Evolutionary conservation across 1,140 invertebrate species (phyloP), one percentile per base, ranked within the genome.

Genomic region (Formica selysi): DNA sequence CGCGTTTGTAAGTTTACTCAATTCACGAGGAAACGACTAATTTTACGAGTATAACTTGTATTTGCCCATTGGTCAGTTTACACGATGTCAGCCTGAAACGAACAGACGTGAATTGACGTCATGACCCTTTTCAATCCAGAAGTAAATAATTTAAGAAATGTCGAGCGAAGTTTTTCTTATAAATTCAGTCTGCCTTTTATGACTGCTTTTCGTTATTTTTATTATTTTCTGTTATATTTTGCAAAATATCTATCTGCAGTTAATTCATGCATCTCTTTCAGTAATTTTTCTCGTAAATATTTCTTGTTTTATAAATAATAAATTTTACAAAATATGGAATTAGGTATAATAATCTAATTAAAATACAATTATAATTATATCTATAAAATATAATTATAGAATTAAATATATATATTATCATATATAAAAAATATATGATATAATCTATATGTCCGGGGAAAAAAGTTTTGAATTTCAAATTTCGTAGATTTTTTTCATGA

Each of bases 31-130:
- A 73, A 71, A 36, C 51, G 51, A 73, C 16, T 81, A 61, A 81
- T 81, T 81, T 81, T 59, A 81, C 29, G 70, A 73, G 79, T 38
- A 59, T 59, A 81, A 71, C 22, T 51, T 38, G 36, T 81, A 73
- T 71, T 61, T 73, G 71, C 79, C 16, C 51, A 36, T 41, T 71
- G 78, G 65, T 10, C 78, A 57, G 78, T 71, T 81, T 81, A 81
- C 78, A 44, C 13, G 16, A 51, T 54, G 64, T 70, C 19, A 71
- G 65, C 5, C 22, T 51, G 67, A 59, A 41, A 26, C 51, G 48
- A 71, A 61, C 51, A 71, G 67, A 59, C 36, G 36, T 65, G 65
- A 57, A 70, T 26, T 80, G 78, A 80, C 67, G 67, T 81, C 67
- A 81, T 44, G 79, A 81, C n/a, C 51, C 22, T 70, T 73, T 81